Conservation (phyloP, 1,140 invertebrate genomes). For the Hyles vespertilio region DNA sequence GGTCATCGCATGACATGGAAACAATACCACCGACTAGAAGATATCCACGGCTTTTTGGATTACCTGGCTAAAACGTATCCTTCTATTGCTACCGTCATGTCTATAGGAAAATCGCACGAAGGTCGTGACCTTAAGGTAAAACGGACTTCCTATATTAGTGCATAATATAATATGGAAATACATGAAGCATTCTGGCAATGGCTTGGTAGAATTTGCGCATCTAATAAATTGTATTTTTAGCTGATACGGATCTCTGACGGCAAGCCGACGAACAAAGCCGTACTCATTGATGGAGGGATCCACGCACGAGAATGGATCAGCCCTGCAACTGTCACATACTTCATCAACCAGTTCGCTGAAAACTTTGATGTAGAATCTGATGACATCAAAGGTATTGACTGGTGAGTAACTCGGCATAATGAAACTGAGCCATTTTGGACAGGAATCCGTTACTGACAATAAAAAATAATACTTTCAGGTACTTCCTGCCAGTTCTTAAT, state of each 20-base stretch:
- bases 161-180: no score
- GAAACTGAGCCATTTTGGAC: neutral
- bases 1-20: constrained; percentile 90
- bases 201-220: no score
- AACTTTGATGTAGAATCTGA: constrained; percentile 81
- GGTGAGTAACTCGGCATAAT: constrained; percentile 63
- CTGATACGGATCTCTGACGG: constrained; percentile 81
- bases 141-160: constrained; percentile 2
- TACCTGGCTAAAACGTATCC: constrained; percentile 85
- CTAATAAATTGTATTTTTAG: constrained; percentile 37
- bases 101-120: constrained; percentile 86
- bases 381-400: constrained; percentile 86
- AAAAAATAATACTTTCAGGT: constrained; percentile 51
- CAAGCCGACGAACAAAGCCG: constrained; percentile 76
- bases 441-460: neutral
- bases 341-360: constrained; percentile 87
- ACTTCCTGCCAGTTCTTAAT: constrained; percentile 88
- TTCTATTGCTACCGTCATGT: constrained; percentile 79
- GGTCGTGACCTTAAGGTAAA: constrained; percentile 81
- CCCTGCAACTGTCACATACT: constrained; percentile 88
- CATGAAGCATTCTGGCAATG: no score
- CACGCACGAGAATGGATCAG: constrained; percentile 96
- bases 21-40: constrained; percentile 84
- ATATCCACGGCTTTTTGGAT: constrained; percentile 85
- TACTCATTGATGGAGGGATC: constrained; percentile 86